Evolutionary conservation across 2,113 vertebrate genomes (phyloP).

Genomic region (Hirundichthys speculiger): DNA sequence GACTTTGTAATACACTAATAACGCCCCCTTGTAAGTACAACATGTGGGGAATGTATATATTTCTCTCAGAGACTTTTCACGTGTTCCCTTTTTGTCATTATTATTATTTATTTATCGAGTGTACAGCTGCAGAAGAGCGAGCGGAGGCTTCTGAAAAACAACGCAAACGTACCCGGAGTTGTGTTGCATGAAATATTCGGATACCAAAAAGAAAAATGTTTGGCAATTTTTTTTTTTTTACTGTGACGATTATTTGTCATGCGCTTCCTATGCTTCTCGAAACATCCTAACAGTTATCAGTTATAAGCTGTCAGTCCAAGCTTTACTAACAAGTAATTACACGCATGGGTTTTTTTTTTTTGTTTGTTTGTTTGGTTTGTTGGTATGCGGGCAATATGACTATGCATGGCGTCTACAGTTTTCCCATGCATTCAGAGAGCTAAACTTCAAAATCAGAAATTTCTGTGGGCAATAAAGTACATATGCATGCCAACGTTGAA

Average conservation of each 20-base stretch:
- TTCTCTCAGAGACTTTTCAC: not conserved
- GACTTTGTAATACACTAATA: conserved; percentile 21
- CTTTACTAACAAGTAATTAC: conserved; percentile 46
- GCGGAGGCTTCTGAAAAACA: conserved; percentile 21
- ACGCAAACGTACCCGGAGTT: conserved; percentile 19
- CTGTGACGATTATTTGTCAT: no score
- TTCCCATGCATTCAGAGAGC: conserved; percentile 27
- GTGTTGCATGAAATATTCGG: conserved; percentile 18
- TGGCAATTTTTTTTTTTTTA: conserved; percentile 8
- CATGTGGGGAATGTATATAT: not conserved
- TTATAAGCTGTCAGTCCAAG: conserved; percentile 2
- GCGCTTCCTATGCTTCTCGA: not conserved
- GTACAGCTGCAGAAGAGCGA: conserved; percentile 39
- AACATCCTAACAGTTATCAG: not conserved
- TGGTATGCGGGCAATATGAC: conserved; percentile 12
- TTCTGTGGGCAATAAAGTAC: conserved; percentile 26
- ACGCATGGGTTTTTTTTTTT: conserved; percentile 29
- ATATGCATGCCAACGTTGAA: conserved; percentile 32
- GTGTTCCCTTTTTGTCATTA: not conserved
- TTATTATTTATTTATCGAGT: conserved; percentile 16
- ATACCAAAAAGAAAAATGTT: not conserved
- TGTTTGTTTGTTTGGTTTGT: not conserved
- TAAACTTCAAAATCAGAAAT: not conserved
- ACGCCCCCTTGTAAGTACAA: conserved; percentile 5
- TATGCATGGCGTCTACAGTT: conserved; percentile 24